These are phyloP conservation scores for Eudasyphora cyanicolor DNA, from an alignment of 2,888 invertebrate species.

Conservation along the genomic window DNA sequence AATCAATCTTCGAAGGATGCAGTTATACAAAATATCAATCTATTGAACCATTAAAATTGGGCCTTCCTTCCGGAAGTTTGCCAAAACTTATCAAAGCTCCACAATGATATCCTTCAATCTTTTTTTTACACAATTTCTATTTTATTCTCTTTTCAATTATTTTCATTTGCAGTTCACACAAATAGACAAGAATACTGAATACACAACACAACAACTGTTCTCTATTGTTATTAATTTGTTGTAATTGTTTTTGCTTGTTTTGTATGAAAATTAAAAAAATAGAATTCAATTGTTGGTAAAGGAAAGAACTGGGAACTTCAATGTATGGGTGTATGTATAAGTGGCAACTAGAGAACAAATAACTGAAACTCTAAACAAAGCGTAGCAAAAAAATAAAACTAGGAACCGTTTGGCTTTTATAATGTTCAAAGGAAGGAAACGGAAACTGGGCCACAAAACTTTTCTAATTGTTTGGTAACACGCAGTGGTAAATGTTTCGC, in stretches of 20 bases:
- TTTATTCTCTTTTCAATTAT: not conserved
- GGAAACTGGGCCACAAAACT: constrained; percentile 72
- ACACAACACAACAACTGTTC: constrained; percentile 59
- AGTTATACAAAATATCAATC: too few species aligned
- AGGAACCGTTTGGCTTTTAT: constrained; percentile 21
- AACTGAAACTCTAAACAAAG: not conserved
- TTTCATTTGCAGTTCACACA: not conserved
- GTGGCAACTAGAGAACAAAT: not conserved
- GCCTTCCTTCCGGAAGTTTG: too few species aligned
- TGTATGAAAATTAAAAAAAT: constrained; percentile 20
- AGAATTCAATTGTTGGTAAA: constrained; percentile 7
- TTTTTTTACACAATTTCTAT: not conserved
- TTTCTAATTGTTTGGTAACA: constrained; percentile 74
- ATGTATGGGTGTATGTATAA: not conserved
- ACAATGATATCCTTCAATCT: not conserved
- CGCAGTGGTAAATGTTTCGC: constrained; percentile 63
- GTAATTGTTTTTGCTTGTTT: constrained; percentile 69
- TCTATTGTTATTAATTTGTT: constrained; percentile 72
- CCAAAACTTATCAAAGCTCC: not conserved
- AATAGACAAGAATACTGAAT: too few species aligned
- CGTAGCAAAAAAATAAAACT: not conserved
- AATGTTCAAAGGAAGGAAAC: constrained; percentile 58
- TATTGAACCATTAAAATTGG: too few species aligned
- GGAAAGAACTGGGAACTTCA: too few species aligned
- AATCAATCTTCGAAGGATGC: too few species aligned